phyloP scores from a whole-genome alignment of 2,113 vertebrate genomes.

The Oncorhynchus gorbuscha region DNA sequence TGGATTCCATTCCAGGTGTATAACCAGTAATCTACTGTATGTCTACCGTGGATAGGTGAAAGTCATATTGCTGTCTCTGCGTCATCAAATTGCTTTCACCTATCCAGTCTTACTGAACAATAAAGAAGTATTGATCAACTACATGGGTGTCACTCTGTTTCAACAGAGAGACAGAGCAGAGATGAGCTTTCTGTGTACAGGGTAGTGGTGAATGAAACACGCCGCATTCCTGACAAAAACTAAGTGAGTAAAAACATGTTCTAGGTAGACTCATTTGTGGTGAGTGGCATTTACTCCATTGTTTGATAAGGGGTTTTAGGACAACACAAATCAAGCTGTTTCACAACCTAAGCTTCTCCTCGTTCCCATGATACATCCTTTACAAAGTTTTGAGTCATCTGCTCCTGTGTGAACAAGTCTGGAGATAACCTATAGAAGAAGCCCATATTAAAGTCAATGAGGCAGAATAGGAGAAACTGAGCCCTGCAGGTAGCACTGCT shows the following conservation, averaged over 20 bases:
- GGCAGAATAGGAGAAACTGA: constrained; percentile 62
- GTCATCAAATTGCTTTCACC: not conserved
- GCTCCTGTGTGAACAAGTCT: constrained; percentile 75
- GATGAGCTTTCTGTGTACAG: not conserved
- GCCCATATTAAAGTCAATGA: constrained; percentile 71
- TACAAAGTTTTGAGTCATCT: constrained; percentile 64
- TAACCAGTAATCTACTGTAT: not conserved
- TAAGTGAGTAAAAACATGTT: not conserved
- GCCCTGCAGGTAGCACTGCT: constrained; percentile 58
- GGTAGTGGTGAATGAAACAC: constrained; percentile 20
- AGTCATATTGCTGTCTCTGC: not conserved
- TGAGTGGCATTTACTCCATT: constrained; percentile 11
- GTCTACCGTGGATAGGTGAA: not conserved
- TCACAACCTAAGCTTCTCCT: constrained; percentile 40
- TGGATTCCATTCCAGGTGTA: not conserved
- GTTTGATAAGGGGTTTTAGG: constrained; percentile 34
- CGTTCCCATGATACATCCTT: constrained; percentile 51
- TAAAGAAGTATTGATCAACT: not conserved
- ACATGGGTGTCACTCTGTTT: not conserved
- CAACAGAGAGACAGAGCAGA: not conserved
- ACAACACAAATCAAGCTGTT: constrained; percentile 47
- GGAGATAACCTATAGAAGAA: constrained; percentile 69
- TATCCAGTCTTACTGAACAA: not conserved
- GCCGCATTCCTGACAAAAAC: constrained; percentile 7
- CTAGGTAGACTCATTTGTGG: not conserved